These are phyloP conservation scores for Merluccius polli DNA, from an alignment of 2,797 vertebrate species.

Conservation along the genomic window DNA sequence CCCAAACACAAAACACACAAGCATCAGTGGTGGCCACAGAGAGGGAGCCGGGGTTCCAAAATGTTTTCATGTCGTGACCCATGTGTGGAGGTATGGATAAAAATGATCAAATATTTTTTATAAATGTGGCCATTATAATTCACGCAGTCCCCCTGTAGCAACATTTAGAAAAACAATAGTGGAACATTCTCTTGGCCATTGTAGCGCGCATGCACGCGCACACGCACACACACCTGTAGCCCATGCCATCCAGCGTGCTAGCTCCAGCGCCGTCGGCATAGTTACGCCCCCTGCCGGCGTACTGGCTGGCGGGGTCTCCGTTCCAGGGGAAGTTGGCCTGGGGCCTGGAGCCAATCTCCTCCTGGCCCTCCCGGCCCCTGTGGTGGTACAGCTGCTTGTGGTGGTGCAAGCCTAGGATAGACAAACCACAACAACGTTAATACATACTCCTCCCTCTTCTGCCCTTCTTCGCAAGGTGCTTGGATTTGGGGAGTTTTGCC, in stretches of 20 bases:
- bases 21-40: background rate
- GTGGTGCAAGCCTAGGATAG: constrained; percentile 65
- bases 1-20: constrained; percentile 1
- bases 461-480: background rate
- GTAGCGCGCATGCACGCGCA: background rate
- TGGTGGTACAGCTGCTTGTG: constrained; percentile 88
- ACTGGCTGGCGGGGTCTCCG: constrained; percentile 75
- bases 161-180: no score
- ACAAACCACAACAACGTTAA: constrained; percentile 4
- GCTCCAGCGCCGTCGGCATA: constrained; percentile 78
- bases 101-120: background rate
- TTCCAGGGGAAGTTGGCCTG: constrained; percentile 74
- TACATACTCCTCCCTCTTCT: background rate
- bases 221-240: constrained; percentile 73
- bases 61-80: background rate
- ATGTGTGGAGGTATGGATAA: background rate
- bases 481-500: background rate
- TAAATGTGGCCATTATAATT: background rate
- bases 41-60: background rate
- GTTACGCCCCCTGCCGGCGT: constrained; percentile 79
- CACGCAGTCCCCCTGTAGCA: background rate
- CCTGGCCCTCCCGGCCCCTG: constrained; percentile 77
- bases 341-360: constrained; percentile 69
- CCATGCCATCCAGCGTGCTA: constrained; percentile 74
- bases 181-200: no score